phyloP scores from a whole-genome alignment of 1,140 invertebrate genomes.

The Listronotus oregonensis region DNA sequence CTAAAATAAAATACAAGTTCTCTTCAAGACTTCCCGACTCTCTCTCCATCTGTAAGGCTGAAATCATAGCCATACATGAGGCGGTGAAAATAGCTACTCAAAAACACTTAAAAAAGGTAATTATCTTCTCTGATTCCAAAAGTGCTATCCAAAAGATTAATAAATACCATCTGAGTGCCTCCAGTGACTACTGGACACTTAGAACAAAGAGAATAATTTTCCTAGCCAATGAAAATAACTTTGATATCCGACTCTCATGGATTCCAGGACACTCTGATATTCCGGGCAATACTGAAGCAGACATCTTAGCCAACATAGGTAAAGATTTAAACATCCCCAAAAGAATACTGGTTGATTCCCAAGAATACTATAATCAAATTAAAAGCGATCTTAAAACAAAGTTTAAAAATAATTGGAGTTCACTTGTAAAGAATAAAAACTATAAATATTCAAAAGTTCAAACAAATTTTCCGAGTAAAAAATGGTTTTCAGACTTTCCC shows the following conservation, averaged over 20 bases:
- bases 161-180: neutral
- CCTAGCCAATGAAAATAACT: neutral
- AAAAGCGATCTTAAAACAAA: no score
- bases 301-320: slow-evolving; percentile 18
- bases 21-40: slow-evolving; percentile 13
- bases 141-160: slow-evolving; percentile 27
- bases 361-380: slow-evolving; percentile 1
- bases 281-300: slow-evolving; percentile 15
- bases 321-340: slow-evolving; percentile 19
- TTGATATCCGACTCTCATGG: slow-evolving; percentile 17
- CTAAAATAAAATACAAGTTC: slow-evolving; percentile 8
- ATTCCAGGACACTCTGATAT: slow-evolving; percentile 25
- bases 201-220: slow-evolving; percentile 16
- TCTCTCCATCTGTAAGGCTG: slow-evolving; percentile 20
- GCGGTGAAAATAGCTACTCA: neutral
- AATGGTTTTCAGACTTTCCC: no score
- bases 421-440: no score
- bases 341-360: slow-evolving; percentile 4
- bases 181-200: slow-evolving; percentile 6
- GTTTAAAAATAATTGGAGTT: no score
- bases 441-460: no score
- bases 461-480: no score
- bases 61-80: slow-evolving; percentile 27
- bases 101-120: slow-evolving; percentile 22
- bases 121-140: slow-evolving; percentile 29